Conservation (phyloP, 2,797 vertebrate genomes). For the Mustela erminea region DNA sequence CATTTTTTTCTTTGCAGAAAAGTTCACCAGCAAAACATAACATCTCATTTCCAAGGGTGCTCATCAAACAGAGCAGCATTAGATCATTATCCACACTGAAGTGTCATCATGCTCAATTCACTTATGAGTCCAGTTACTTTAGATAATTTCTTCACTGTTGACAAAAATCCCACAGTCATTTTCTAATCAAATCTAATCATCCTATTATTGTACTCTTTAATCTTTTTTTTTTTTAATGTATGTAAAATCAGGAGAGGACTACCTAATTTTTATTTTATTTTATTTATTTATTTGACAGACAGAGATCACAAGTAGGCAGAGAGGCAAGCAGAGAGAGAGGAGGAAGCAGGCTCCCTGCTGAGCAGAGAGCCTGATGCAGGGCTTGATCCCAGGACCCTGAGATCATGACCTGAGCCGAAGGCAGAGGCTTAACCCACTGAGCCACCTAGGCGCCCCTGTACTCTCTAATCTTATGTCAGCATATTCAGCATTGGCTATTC, state of each 20-base stretch:
- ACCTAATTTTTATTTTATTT: too few species aligned
- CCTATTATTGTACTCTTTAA: slow-evolving; percentile 47
- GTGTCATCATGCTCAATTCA: slow-evolving; percentile 49
- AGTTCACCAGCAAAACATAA: slow-evolving; percentile 58
- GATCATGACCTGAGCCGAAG: too few species aligned
- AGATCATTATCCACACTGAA: slow-evolving; percentile 28
- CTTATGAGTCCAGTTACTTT: slow-evolving; percentile 42
- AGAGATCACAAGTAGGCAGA: too few species aligned
- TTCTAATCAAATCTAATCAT: slow-evolving; percentile 70
- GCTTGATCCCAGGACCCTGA: too few species aligned
- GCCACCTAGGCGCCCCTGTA: background rate
- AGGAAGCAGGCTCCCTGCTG: too few species aligned
- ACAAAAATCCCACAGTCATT: slow-evolving; percentile 62
- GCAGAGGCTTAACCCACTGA: too few species aligned
- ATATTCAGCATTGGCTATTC: slow-evolving; percentile 25
- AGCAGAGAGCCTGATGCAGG: too few species aligned
- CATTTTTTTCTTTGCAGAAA: slow-evolving; percentile 62
- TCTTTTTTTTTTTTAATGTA: background rate
- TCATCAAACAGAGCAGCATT: slow-evolving; percentile 33
- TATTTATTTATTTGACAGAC: too few species aligned
- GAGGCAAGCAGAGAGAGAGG: too few species aligned
- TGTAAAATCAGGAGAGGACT: too few species aligned
- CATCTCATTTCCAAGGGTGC: slow-evolving; percentile 59
- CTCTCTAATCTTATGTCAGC: slow-evolving; percentile 56
- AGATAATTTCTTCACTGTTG: slow-evolving; percentile 64